Percentiles rank a stretch among this genome's conserved stretches.
phyloP scores from a whole-genome alignment of 23 tunicate genomes.

The Corella eumyota region DNA sequence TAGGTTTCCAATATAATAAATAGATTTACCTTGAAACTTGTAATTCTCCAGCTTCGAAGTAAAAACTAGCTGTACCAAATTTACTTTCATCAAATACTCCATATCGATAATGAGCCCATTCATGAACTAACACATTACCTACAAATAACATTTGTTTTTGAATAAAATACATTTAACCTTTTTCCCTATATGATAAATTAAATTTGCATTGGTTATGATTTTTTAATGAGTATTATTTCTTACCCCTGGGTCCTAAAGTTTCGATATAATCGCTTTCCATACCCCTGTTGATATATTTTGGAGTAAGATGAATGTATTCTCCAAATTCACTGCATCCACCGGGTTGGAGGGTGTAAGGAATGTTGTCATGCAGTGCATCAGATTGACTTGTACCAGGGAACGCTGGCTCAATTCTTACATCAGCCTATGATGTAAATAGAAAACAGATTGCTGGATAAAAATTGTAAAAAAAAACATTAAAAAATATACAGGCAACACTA shows the following conservation, averaged over 20 bases:
- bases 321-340: slow-evolving; percentile 21
- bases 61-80: slow-evolving; percentile 20
- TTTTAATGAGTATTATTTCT: no score
- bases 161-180: background rate
- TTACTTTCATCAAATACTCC: slow-evolving; percentile 77
- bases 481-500: no score
- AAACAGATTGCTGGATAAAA: no score
- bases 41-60: background rate
- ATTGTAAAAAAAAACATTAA: no score
- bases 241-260: no score
- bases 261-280: no score
- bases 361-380: slow-evolving; percentile 4
- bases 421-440: slow-evolving; percentile 7
- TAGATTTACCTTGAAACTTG: background rate
- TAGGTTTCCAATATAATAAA: no score
- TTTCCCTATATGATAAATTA: no score
- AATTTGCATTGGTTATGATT: no score
- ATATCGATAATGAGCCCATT: slow-evolving; percentile 82
- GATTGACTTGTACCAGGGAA: background rate
- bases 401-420: slow-evolving; percentile 6
- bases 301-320: slow-evolving; percentile 34
- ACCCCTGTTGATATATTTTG: no score
- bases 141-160: background rate
- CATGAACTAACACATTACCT: slow-evolving; percentile 64
- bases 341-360: slow-evolving; percentile 24